Conservation (phyloP, 2,888 invertebrate species). For the Lasioglossum malachurum region DNA sequence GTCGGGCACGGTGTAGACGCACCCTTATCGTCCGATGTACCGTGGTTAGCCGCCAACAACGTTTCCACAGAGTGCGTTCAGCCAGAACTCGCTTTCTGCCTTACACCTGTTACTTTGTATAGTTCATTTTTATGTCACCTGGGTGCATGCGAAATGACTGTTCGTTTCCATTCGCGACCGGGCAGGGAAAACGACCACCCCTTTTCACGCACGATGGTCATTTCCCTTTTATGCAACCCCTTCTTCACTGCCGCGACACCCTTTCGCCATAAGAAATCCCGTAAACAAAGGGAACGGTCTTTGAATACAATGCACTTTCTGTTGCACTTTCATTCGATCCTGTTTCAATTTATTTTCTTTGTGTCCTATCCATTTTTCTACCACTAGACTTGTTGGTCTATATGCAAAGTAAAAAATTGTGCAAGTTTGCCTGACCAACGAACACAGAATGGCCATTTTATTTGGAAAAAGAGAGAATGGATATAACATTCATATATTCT, state of each 20-base stretch:
- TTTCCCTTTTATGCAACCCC: background rate
- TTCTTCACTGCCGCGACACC: background rate
- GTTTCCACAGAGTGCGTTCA: background rate
- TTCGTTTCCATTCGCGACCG: background rate
- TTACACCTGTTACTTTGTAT: constrained; percentile 4
- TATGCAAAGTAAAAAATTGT: too few species aligned
- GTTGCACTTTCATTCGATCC: background rate
- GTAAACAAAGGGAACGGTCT: background rate
- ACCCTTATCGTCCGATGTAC: background rate
- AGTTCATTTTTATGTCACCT: constrained; percentile 18
- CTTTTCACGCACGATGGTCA: background rate
- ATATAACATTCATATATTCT: too few species aligned
- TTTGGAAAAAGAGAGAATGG: too few species aligned
- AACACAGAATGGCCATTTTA: too few species aligned
- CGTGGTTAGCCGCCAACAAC: background rate
- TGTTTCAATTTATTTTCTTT: too few species aligned
- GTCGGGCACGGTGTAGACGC: constrained; percentile 2
- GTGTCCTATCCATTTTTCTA: too few species aligned
- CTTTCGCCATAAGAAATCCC: background rate
- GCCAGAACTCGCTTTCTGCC: background rate
- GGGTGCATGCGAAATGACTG: background rate
- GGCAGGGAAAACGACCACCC: background rate
- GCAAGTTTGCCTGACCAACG: too few species aligned
- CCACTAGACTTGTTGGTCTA: too few species aligned
- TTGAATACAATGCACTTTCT: background rate